These are phyloP conservation scores for Agelas oroides DNA, from an alignment of 37 sponge, comb jelly and placozoan genomes.

Conservation along the genomic window DNA sequence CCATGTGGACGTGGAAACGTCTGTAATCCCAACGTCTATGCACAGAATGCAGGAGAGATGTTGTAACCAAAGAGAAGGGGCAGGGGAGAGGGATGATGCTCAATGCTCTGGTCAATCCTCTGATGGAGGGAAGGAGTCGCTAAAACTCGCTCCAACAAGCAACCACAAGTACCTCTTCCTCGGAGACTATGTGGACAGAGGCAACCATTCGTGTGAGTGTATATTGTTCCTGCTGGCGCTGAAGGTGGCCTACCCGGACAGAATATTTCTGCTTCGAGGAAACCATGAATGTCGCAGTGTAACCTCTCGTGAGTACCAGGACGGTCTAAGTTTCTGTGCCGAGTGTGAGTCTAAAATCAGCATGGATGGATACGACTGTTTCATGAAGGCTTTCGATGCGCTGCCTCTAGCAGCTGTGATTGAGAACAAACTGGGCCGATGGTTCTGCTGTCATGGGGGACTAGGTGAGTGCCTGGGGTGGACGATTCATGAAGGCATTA, in stretches of 20 bases:
- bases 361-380: slow-evolving; percentile 45
- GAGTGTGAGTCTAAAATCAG: slow-evolving; percentile 66
- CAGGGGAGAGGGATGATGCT: too few species aligned
- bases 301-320: slow-evolving; percentile 64
- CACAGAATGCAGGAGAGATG: too few species aligned
- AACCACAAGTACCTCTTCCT: slow-evolving; percentile 74
- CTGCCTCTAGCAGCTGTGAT: slow-evolving; percentile 60
- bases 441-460: slow-evolving; percentile 75
- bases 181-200: slow-evolving; percentile 86
- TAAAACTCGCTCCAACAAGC: not conserved
- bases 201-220: slow-evolving; percentile 63
- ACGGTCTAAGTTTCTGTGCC: slow-evolving; percentile 53
- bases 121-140: not conserved
- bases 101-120: too few species aligned
- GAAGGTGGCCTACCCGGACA: slow-evolving; percentile 64
- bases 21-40: too few species aligned
- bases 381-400: slow-evolving; percentile 56
- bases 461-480: slow-evolving; percentile 42
- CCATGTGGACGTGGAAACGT: too few species aligned
- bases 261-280: slow-evolving; percentile 67
- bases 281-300: slow-evolving; percentile 84
- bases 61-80: too few species aligned
- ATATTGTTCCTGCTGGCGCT: slow-evolving; percentile 61
- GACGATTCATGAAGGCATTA: too few species aligned
- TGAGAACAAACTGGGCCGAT: slow-evolving; percentile 37